phyloP scores from a whole-genome alignment of 2,113 vertebrate genomes.

The Columba janthina region DNA sequence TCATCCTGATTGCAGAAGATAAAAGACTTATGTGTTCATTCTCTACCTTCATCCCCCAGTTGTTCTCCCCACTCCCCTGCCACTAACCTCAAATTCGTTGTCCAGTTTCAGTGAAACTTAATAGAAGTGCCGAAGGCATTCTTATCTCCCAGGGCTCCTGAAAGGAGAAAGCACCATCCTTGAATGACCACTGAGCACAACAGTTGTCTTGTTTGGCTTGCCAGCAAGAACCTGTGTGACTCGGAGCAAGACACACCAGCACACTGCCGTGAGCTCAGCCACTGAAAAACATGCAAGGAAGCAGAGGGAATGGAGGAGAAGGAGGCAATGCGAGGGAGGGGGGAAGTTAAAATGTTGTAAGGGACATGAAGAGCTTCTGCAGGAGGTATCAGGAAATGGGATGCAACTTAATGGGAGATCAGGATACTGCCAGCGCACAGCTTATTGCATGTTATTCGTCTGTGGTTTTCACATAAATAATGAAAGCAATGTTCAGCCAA shows the following conservation, averaged over 20 bases:
- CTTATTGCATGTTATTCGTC: background rate
- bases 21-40: background rate
- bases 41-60: background rate
- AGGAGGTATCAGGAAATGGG: background rate
- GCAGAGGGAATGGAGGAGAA: background rate
- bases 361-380: background rate
- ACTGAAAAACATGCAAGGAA: background rate
- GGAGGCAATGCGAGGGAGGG: background rate
- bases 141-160: background rate
- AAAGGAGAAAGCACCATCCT: background rate
- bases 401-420: background rate
- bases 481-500: background rate
- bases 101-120: background rate
- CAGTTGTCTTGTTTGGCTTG: background rate
- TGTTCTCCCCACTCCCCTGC: background rate
- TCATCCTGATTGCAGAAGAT: background rate
- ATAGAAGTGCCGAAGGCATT: background rate
- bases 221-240: background rate
- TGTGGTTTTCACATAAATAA: background rate
- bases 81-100: background rate
- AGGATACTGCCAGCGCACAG: background rate
- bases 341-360: background rate
- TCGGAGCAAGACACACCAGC: background rate
- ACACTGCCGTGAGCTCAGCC: accelerated
- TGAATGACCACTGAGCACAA: background rate